Evolutionary conservation across 2,888 invertebrate species (phyloP).

Genomic region (Aphrophora alni): DNA sequence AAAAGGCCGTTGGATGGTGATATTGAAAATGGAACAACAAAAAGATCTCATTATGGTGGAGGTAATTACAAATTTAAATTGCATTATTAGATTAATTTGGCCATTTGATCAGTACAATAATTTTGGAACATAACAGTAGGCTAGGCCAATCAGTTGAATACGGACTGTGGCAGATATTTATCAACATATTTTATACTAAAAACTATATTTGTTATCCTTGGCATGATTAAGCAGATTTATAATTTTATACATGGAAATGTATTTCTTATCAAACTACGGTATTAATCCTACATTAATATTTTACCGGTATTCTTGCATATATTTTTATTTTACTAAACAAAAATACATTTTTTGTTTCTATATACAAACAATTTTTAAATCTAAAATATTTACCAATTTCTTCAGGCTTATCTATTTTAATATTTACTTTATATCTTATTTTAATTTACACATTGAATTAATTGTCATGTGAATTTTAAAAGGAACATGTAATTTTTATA

Average conservation of each 20-base stretch:
- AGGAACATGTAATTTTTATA: too few species aligned
- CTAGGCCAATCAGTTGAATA: background rate
- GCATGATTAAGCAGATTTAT: background rate
- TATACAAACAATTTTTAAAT: too few species aligned
- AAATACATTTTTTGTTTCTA: too few species aligned
- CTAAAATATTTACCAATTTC: too few species aligned
- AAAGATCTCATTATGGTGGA: constrained; percentile 90
- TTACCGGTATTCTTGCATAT: background rate
- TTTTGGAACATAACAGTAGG: background rate
- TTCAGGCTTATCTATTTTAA: too few species aligned
- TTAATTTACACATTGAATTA: too few species aligned
- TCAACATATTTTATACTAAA: background rate
- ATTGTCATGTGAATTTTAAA: too few species aligned
- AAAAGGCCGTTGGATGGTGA: constrained; percentile 88
- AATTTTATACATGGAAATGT: background rate
- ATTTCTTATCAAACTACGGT: background rate
- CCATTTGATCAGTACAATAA: background rate
- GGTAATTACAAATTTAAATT: constrained; percentile 61
- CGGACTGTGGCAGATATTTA: background rate
- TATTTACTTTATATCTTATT: too few species aligned
- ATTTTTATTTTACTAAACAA: too few species aligned
- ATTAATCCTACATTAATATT: background rate
- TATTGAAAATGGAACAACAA: constrained; percentile 86
- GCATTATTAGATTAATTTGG: background rate
- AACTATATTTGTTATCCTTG: background rate